Base-by-base conservation (phyloP, 2,113 vertebrate species). In the Solea senegalensis region DNA sequence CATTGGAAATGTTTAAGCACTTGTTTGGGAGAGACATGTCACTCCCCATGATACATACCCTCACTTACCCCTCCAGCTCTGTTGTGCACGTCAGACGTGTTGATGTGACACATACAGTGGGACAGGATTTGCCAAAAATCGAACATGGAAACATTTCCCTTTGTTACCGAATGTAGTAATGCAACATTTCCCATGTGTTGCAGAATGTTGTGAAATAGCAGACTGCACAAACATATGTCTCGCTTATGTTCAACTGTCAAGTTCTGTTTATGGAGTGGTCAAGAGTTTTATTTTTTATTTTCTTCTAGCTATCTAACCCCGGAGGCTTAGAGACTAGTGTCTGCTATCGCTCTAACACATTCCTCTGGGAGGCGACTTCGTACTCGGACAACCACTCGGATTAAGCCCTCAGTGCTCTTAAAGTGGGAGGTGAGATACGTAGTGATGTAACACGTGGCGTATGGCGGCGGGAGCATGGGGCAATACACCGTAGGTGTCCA, bases 171-270 rank as follows among this genome's bases (percentile, higher is more conserved):
- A 21, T 21, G 21, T 21, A 21, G 21, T 21, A 21, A 21, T 21
- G 21, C 21, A 46, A 46, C 13, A 11, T 46, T 46, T 12, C 44
- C 44, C 44, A 46, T 46, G 44, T 9, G 9, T 46, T 46, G 44
- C 44, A 49, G 48, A 49, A 49, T 13, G 14, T 13, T 49, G 15
- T 15, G 14, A 49, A 15, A 49, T 2, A 59, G 44, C 14, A 26
- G 56, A 69, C 68, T 85, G 88, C 82, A 80, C 86, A 88, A 86
- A 86, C 80, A 84, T 71, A 86, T 80, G 86, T 75, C 86, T 87
- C 78, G 82, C 81, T 83, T 75, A 51, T 10, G 65, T 65, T 82
- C 50, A 44, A 85, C 65, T 85, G 69, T 74, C 21, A 72, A 69
- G 78, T 73, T 78, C 71, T 82, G 84, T 82, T 74, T 76, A 72